Conservation (phyloP, 2,888 invertebrate genomes). For the Micropterix aruncella region DNA sequence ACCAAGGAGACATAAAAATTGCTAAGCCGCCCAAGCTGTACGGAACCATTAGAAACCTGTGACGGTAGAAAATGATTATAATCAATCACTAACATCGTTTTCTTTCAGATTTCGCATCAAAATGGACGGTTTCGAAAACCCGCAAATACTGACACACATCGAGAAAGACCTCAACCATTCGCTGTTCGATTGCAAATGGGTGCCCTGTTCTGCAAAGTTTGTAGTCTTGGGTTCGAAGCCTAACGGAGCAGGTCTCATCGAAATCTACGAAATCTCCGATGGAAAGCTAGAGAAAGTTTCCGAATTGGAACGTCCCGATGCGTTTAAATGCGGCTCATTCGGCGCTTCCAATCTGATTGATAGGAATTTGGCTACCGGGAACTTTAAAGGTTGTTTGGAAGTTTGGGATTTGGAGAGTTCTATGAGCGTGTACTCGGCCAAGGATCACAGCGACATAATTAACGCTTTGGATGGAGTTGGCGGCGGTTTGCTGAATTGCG, state of each 20-base stretch:
- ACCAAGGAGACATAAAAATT: no score
- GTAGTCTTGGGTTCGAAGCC: constrained; percentile 77
- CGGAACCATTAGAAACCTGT: no score
- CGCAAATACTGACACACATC: constrained; percentile 80
- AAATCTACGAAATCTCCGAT: constrained; percentile 64
- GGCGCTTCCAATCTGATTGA: constrained; percentile 73
- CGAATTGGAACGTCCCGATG: constrained; percentile 65
- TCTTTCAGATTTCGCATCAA: no score
- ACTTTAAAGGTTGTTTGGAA: constrained; percentile 73
- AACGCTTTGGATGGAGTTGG: constrained; percentile 88
- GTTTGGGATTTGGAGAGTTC: constrained; percentile 77
- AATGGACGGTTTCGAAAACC: constrained; percentile 57
- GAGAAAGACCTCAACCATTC: constrained; percentile 75
- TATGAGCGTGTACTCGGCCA: constrained; percentile 62
- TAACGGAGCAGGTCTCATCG: constrained; percentile 72
- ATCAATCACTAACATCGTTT: no score
- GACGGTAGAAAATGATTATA: no score
- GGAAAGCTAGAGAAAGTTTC: constrained; percentile 55
- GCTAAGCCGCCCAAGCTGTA: no score
- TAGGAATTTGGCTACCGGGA: constrained; percentile 78
- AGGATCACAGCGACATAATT: constrained; percentile 71
- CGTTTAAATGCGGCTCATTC: constrained; percentile 89
- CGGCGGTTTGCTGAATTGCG: constrained; percentile 66
- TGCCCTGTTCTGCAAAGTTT: constrained; percentile 89
- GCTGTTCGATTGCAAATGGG: constrained; percentile 89